These are phyloP conservation scores for Nycticryphes semicollaris DNA, from an alignment of 2,113 vertebrate species.

Conservation along the genomic window DNA sequence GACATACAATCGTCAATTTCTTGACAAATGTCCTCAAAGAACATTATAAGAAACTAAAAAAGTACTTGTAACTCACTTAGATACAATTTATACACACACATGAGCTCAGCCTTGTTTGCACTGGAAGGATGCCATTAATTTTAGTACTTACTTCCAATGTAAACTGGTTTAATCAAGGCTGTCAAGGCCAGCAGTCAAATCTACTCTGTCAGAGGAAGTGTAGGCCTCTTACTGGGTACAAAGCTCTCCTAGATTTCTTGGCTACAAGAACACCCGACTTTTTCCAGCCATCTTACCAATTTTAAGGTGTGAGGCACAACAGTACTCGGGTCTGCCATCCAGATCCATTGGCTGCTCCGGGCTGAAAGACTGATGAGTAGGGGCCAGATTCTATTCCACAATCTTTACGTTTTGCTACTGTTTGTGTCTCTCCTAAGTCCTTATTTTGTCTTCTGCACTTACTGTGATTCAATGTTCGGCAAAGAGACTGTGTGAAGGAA, in stretches of 20 bases:
- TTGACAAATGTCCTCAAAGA: not conserved
- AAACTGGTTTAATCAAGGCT: not conserved
- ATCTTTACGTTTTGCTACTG: not conserved
- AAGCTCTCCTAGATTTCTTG: not conserved
- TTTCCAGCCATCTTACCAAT: not conserved
- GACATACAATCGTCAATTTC: not conserved
- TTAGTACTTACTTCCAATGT: not conserved
- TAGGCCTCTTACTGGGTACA: not conserved
- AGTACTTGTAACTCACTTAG: not conserved
- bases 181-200: not conserved
- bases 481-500: not conserved
- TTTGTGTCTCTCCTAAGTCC: not conserved
- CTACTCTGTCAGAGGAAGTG: not conserved
- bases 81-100: not conserved
- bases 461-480: not conserved
- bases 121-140: not conserved
- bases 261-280: not conserved
- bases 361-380: not conserved
- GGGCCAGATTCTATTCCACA: not conserved
- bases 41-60: not conserved
- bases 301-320: not conserved
- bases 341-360: not conserved
- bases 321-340: not conserved
- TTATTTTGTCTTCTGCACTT: not conserved
- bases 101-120: not conserved